Evolutionary conservation across 2,113 vertebrate species (phyloP).

Genomic region (Psephotus haematonotus): DNA sequence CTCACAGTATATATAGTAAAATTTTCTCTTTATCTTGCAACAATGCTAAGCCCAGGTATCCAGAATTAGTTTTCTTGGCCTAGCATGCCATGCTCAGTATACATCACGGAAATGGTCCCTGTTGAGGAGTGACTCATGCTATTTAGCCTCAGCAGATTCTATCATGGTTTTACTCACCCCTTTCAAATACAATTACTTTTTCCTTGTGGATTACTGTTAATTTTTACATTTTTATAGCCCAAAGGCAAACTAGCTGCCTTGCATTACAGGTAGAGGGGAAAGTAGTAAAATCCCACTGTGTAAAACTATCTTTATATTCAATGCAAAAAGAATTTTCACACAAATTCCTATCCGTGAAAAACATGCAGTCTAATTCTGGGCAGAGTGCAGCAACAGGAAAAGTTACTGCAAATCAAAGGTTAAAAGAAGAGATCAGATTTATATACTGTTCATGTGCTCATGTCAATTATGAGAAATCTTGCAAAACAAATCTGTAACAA

Average conservation of each 20-base stretch:
- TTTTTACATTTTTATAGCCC: neutral
- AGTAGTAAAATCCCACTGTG: neutral
- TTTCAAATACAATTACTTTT: neutral
- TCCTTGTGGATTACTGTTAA: neutral
- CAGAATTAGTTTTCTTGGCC: neutral
- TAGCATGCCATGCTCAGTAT: rapidly evolving
- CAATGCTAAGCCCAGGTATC: neutral
- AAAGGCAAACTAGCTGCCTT: neutral
- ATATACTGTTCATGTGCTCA: neutral
- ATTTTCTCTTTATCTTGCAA: neutral
- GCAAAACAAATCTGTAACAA: neutral
- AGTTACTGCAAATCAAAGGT: neutral
- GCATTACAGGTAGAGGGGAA: neutral
- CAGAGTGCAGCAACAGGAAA: neutral
- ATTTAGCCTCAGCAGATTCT: neutral
- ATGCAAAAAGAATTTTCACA: neutral
- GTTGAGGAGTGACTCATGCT: neutral
- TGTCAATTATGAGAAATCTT: neutral
- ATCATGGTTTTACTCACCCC: neutral
- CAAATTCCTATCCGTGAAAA: neutral
- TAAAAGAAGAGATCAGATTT: neutral
- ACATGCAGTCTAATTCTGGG: neutral
- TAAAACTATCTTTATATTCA: neutral
- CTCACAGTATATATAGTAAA: neutral
- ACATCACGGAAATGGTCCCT: neutral